Conservation (phyloP, 2,797 vertebrate species). For the Siniperca undulata region DNA sequence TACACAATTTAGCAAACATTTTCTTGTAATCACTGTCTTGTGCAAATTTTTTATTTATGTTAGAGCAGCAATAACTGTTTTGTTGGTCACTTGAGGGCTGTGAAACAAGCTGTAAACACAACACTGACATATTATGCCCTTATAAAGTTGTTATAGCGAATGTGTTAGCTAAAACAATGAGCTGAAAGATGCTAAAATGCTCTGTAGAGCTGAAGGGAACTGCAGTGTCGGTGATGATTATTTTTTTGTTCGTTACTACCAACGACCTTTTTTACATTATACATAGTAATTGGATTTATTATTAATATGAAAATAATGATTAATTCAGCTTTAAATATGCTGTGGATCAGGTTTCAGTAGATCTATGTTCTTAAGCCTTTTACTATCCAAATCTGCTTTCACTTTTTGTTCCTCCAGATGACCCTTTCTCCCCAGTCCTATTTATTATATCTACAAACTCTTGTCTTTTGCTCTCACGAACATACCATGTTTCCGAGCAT, state of each 20-base stretch:
- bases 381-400: slow-evolving; percentile 5
- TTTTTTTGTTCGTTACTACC: too few species aligned
- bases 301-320: not conserved
- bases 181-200: not conserved
- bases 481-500: slow-evolving; percentile 27
- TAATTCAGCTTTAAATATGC: not conserved
- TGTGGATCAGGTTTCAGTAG: not conserved
- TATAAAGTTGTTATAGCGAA: not conserved
- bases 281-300: not conserved
- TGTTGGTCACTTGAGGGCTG: not conserved
- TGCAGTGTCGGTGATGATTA: not conserved
- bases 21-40: too few species aligned
- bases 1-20: too few species aligned
- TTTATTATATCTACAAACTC: not conserved
- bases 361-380: not conserved
- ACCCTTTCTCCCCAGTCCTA: not conserved
- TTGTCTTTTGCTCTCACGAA: not conserved
- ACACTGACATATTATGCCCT: too few species aligned
- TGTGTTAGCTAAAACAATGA: not conserved
- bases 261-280: not conserved
- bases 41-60: not conserved
- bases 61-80: not conserved
- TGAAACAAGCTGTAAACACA: not conserved
- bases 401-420: not conserved
- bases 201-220: too few species aligned